These are phyloP conservation scores for Tolypeutes matacus DNA, from an alignment of 2,797 vertebrate species.

Conservation along the genomic window DNA sequence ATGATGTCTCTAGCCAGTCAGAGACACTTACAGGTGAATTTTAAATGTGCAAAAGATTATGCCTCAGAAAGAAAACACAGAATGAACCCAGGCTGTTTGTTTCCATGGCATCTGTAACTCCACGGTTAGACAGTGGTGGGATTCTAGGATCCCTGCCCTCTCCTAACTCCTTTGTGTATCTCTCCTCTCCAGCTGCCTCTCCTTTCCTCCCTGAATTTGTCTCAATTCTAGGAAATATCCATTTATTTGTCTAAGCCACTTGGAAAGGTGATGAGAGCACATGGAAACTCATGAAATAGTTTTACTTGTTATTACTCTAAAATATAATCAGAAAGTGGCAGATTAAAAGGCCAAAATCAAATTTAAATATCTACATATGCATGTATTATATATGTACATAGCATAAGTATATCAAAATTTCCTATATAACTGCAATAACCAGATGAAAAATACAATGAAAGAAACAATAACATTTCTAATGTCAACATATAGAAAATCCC, in stretches of 20 bases:
- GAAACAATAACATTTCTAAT: constrained; percentile 26
- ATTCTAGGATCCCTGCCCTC: not conserved
- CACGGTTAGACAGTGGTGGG: not conserved
- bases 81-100: not conserved
- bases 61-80: constrained; percentile 22
- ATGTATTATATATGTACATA: not conserved
- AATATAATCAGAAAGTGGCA: constrained; percentile 25
- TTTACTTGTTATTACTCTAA: constrained; percentile 14
- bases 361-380: not conserved
- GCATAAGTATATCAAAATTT: not conserved
- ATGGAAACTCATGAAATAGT: not conserved
- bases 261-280: constrained; percentile 17
- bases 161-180: not conserved
- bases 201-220: not conserved
- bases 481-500: constrained; percentile 3
- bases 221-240: not conserved
- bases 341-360: not conserved
- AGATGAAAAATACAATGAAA: constrained; percentile 8
- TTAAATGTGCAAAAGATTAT: not conserved
- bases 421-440: not conserved
- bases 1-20: not conserved
- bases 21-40: not conserved
- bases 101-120: not conserved
- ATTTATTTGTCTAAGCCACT: not conserved
- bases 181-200: not conserved